Conservation (phyloP, 2,113 vertebrate species). For the Nicator chloris region DNA sequence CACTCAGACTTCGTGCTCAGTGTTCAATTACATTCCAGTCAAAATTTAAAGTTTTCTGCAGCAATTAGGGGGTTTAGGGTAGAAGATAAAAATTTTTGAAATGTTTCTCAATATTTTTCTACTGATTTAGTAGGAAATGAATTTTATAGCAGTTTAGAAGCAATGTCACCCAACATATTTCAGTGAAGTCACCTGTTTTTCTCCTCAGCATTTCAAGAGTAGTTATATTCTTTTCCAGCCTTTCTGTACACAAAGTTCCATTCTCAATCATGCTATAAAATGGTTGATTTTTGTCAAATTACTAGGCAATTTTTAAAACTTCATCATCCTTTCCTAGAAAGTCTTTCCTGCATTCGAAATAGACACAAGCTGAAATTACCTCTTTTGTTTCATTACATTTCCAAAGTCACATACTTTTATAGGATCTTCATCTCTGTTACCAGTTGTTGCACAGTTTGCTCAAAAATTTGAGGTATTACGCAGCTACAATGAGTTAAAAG, state of each 20-base stretch:
- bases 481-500: not conserved
- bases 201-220: not conserved
- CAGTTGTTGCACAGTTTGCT: not conserved
- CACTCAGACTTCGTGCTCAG: not conserved
- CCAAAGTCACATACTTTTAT: not conserved
- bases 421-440: not conserved
- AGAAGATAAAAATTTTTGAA: not conserved
- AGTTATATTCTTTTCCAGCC: not conserved
- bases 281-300: not conserved
- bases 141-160: not conserved
- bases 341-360: not conserved
- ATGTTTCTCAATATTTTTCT: not conserved
- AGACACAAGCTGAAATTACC: not conserved
- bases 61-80: fast-evolving
- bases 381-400: not conserved
- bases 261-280: not conserved
- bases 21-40: not conserved
- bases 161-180: not conserved
- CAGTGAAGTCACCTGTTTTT: not conserved
- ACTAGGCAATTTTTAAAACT: not conserved
- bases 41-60: not conserved
- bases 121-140: not conserved
- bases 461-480: not conserved
- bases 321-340: not conserved
- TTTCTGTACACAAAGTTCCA: not conserved